Base-by-base conservation (phyloP, 2,888 invertebrate species). In the Calameuta filiformis region DNA sequence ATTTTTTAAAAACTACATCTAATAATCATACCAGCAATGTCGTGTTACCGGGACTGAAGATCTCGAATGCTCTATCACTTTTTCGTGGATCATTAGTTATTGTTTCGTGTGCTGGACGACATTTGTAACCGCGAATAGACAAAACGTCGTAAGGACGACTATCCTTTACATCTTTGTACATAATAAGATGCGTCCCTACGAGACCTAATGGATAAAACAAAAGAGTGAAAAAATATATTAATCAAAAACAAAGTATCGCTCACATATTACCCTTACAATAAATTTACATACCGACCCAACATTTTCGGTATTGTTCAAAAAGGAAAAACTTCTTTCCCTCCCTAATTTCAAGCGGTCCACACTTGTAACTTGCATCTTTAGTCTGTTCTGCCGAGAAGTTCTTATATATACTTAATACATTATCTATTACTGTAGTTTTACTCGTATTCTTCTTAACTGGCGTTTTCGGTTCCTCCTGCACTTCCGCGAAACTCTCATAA, bases 61-160 rank as follows among this genome's bases (percentile, higher is more conserved):
- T 85, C 79, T 91, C 91, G 73, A 91, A 91, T 0, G 90, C 87
- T 15, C 87, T 85, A 74, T 90, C 90, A 74, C 87, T 86, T 37
- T 86, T 87, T 34, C 87, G 88, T 6, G 84, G 85, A 75, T 91
- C 88, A 3, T 86, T 85, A 0, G 85, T 80, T 6, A 87, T 68
- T 0, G 84, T 79, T 15, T 80, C 85, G 1, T 89, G 87, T 0
- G 91, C 89, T 9, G 90, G 82, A n/a, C 91, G 87, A 4, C 87
- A 88, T 79, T 83, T 87, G 78, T 90, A 91, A 34, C 88, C 89
- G 2, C 85, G 86, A n/a, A 92, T 86, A 1, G 88, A 81, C 11
- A 86, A 77, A 4, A 90, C 84, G 12, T 81, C 82, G 30, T 83
- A 81, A 0, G 91, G 90, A 11, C 87, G 87, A 68, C 75, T 85